Evolutionary conservation across 2,797 vertebrate species (phyloP), one percentile per base, ranked within the genome.

Genomic region (Parambassis ranga): DNA sequence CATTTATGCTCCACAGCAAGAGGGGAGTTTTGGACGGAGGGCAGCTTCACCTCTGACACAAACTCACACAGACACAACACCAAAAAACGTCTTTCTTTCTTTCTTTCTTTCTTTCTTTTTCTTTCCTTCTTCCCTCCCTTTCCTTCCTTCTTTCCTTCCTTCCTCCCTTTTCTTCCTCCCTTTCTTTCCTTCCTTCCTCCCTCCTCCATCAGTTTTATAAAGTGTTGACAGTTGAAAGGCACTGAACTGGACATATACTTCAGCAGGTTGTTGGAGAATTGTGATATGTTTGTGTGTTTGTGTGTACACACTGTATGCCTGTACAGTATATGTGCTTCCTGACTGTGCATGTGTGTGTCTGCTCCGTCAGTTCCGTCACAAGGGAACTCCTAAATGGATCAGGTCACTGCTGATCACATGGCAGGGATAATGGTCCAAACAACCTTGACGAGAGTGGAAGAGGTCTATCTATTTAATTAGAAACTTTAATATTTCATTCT

Each of bases 401-500:
- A 23, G 87, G 89, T 90, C 88, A 85, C 85, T 85, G 79, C 84
- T 89, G 86, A 89, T 92, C 90, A 89, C 88, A 86, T 85, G 81
- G 77, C 64, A 72, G 78, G 86, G 88, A 91, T 92, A 93, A 92
- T 92, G 89, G 90, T 75, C 89, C 84, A 89, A 92, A 92, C 92
- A 92, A 92, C 91, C 92, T 93, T 92, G 90, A 90, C 85, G 31
- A 85, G 79, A 87, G 86, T 83, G 81, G 71, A 89, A 84, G 82
- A 88, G 89, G 89, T 92, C 89, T 87, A 79, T 89, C 85, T 85
- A 90, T 90, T 92, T 91, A 92, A 92, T 93, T 92, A 92, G 90
- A 92, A 92, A 92, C 87, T 91, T 93, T 90, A 90, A 92, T 92
- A 93, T 92, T 93, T 93, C 90, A 92, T 91, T 88, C 83, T 90